phyloP scores from a whole-genome alignment of 2,113 vertebrate species.

The Paracyprichromis sp. region DNA sequence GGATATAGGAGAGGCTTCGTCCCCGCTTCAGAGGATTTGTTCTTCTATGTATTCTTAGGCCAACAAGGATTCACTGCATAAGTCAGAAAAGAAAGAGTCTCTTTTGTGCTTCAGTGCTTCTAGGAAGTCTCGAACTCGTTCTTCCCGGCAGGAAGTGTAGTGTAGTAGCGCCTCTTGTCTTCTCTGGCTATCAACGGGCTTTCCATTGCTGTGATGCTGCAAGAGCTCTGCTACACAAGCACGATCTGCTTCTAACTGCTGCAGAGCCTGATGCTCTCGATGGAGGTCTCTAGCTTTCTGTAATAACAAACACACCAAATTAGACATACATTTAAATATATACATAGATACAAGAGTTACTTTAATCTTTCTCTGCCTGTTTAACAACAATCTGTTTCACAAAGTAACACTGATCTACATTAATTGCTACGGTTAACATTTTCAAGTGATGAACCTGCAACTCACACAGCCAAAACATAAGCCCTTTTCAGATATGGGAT shows the following conservation, averaged over 20 bases:
- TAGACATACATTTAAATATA: neutral
- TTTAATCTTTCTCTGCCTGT: neutral
- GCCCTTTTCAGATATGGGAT: neutral
- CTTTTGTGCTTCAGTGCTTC: conserved; percentile 83
- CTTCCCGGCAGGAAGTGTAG: conserved; percentile 75
- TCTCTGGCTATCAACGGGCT: conserved; percentile 66
- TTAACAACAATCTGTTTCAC: neutral
- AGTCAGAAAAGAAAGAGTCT: conserved; percentile 72
- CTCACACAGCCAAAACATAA: neutral
- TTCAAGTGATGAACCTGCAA: neutral
- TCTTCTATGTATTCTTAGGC: conserved; percentile 47
- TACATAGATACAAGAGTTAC: neutral
- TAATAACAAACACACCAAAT: neutral
- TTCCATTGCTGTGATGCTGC: conserved; percentile 70
- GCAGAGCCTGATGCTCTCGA: conserved; percentile 75
- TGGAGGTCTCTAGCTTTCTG: conserved; percentile 89
- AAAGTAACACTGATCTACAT: neutral
- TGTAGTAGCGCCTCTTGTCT: conserved; percentile 74
- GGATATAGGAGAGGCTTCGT: conserved; percentile 10
- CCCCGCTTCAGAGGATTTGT: neutral
- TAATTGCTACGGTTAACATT: neutral
- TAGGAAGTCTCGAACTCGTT: conserved; percentile 84
- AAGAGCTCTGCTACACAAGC: conserved; percentile 76
- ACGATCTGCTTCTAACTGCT: conserved; percentile 85
- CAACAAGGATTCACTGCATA: conserved; percentile 51